These are phyloP conservation scores for Salmo trutta DNA, from an alignment of 2,797 vertebrate genomes.

Conservation along the genomic window DNA sequence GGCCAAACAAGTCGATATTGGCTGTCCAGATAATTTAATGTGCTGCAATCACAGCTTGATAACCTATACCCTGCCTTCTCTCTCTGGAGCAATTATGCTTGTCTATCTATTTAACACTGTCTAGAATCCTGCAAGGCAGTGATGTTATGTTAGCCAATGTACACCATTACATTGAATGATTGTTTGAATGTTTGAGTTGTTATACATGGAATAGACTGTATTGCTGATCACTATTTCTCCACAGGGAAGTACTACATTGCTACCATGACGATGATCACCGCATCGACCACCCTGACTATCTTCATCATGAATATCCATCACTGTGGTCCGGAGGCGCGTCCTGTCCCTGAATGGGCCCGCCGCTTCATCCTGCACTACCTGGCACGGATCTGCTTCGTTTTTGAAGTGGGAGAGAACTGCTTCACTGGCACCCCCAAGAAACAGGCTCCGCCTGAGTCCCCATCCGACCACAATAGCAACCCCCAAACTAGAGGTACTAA, in stretches of 20 bases:
- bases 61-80: conserved; percentile 12
- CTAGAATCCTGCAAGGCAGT: no score
- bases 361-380: conserved; percentile 95
- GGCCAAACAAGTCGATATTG: background rate
- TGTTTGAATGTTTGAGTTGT: no score
- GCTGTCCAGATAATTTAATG: conserved; percentile 11
- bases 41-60: conserved; percentile 10
- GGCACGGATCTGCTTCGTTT: conserved; percentile 94
- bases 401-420: conserved; percentile 95
- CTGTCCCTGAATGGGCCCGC: conserved; percentile 93
- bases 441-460: background rate
- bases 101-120: background rate
- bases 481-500: conserved; percentile 27
- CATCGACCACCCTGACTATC: conserved; percentile 93
- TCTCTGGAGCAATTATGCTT: background rate
- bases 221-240: no score
- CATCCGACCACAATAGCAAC: conserved; percentile 27
- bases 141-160: no score
- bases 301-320: conserved; percentile 99
- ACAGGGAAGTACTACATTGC: conserved; percentile 93
- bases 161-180: no score
- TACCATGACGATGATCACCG: conserved; percentile 97
- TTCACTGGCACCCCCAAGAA: conserved; percentile 58
- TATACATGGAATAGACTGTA: no score
- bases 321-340: conserved; percentile 92